Conservation (phyloP, 53 echinoderm and acorn worm species). For the Luidia sarsii region DNA sequence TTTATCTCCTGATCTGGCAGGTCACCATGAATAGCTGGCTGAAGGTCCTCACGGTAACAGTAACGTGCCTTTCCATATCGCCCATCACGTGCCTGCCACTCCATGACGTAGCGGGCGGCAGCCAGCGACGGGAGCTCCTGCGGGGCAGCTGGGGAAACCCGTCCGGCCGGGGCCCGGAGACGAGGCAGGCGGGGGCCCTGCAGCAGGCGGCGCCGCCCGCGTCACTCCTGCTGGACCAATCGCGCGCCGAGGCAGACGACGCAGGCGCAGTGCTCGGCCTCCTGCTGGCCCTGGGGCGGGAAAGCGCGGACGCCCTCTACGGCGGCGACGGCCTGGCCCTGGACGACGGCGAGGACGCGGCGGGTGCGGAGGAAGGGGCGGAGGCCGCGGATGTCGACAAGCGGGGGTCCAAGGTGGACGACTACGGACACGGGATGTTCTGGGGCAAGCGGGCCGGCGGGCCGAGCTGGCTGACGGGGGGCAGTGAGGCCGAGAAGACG, state of each 20-base stretch:
- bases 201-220: neutral
- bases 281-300: neutral
- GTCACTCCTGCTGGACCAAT: constrained; percentile 14
- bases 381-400: neutral
- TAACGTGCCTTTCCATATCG: constrained; percentile 48
- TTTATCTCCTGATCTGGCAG: neutral
- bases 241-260: neutral
- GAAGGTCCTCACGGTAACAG: constrained; percentile 37
- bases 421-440: constrained; percentile 44
- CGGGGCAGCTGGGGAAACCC: constrained; percentile 23
- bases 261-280: constrained; percentile 18
- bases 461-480: neutral
- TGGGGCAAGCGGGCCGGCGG: constrained; percentile 37
- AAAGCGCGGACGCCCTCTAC: no score
- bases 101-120: constrained; percentile 39
- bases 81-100: constrained; percentile 54
- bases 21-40: constrained; percentile 49
- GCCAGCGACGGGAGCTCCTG: constrained; percentile 38
- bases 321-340: no score
- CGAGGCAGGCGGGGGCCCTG: no score
- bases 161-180: neutral
- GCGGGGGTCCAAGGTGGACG: constrained; percentile 38
- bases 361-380: no score
- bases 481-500: no score
- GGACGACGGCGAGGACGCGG: no score